Base-by-base conservation (phyloP, 2,797 vertebrate genomes). In the Discoglossus pictus region DNA sequence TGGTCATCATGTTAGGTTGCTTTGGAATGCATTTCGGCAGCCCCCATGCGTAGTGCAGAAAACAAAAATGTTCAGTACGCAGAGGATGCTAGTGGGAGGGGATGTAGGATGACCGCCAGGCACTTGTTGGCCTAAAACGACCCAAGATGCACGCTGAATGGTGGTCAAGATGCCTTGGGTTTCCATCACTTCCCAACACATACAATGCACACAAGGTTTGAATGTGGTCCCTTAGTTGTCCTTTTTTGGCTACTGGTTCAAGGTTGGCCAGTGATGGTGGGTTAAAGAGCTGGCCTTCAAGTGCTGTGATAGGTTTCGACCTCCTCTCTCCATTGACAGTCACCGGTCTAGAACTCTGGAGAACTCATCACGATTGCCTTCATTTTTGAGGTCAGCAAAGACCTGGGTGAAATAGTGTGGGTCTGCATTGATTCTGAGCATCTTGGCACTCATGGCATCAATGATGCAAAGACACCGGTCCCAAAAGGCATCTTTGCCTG, bases 331-430 rank as follows among this genome's bases (percentile, higher is more conserved):
- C 34, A 17, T 23, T 16, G 17, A 47, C 47, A 69, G 63, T 92
- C 89, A 92, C 79, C 89, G 89, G 34, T 92, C 90, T 70, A 92
- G 76, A 51, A 87, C 77, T 42, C 86, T 84, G 27, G 81, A 82
- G 2, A 88, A 90, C 78, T 91, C 89, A 80, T 87, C 87, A 11
- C 86, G 81, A n/a, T 73, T 74, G 12, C 84, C 82, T 68, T 93
- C 90, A 1, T 86, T 84, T 79, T 93, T 92, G 5, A 92, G 87
- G 73, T 93, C 90, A 0, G 90, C 88, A 0, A 93, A 93, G 13
- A 93, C 83, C 73, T 92, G 90, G 1, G 92, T 93, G 82, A 92
- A 93, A 67, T 85, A 93, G 77, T 91, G 91, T 0, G 92, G 92
- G 75, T 93, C 90, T 0, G 92, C 89, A 7, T 93, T 93, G 68